Conservation (phyloP, 1,140 invertebrate genomes). For the Andrena cerasifolii region DNA sequence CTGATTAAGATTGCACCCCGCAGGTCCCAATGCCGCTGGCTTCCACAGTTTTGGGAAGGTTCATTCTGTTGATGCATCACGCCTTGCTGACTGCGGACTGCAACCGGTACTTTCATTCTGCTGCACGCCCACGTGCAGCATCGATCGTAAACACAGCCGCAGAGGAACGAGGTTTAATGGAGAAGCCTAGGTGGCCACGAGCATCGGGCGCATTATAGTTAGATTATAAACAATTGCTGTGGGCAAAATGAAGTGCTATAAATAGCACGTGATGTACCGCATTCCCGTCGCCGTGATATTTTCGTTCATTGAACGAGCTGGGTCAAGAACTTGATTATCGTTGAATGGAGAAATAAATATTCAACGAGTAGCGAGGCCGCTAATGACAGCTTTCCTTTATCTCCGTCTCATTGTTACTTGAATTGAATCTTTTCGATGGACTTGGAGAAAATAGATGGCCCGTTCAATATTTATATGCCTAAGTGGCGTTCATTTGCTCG, state of each 20-base stretch:
- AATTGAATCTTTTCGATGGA: too few species aligned
- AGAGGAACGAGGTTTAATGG: slow-evolving; percentile 17
- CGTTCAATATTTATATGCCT: too few species aligned
- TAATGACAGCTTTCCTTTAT: too few species aligned
- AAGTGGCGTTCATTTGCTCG: too few species aligned
- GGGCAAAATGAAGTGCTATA: background rate
- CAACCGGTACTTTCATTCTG: slow-evolving; percentile 53
- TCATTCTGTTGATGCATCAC: slow-evolving; percentile 37
- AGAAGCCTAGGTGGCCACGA: background rate
- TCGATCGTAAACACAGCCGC: slow-evolving; percentile 38
- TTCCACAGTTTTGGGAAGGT: slow-evolving; percentile 18
- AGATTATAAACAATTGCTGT: slow-evolving; percentile 6
- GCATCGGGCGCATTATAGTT: slow-evolving; percentile 6
- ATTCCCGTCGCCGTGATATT: background rate
- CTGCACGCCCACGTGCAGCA: slow-evolving; percentile 45
- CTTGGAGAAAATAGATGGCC: too few species aligned
- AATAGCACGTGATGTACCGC: background rate
- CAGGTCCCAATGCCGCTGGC: slow-evolving; percentile 5
- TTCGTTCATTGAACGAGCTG: background rate
- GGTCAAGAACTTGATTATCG: background rate
- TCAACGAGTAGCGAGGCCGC: background rate
- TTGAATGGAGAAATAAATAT: background rate
- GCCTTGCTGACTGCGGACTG: slow-evolving; percentile 19
- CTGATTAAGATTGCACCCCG: too few species aligned
- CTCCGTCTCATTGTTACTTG: too few species aligned